Evolutionary conservation across 2,888 invertebrate genomes (phyloP).

Genomic region (Cremastinae sp.): DNA sequence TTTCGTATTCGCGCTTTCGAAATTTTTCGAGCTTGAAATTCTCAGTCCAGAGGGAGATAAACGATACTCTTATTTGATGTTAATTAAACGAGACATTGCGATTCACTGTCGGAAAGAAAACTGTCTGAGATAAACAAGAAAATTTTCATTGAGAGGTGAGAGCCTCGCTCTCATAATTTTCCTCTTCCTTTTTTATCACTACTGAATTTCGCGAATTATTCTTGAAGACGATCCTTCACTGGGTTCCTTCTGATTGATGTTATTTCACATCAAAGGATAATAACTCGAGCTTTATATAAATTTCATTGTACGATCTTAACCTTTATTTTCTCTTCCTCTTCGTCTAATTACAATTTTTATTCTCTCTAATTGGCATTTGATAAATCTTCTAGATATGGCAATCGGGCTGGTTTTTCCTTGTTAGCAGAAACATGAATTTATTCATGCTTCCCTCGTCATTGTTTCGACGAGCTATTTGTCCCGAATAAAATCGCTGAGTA

Average conservation of each 20-base stretch:
- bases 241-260: constrained; percentile 15
- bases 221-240: constrained; percentile 1
- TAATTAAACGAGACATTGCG: constrained; percentile 31
- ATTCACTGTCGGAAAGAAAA: constrained; percentile 24
- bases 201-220: constrained; percentile 6
- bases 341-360: neutral
- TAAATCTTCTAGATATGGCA: neutral
- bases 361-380: constrained; percentile 13
- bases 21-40: no score
- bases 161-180: neutral
- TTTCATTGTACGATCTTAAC: neutral
- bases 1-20: neutral
- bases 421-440: constrained; percentile 12
- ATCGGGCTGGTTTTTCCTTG: neutral
- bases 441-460: neutral
- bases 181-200: neutral
- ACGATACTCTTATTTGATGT: constrained; percentile 22
- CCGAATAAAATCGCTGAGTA: no score
- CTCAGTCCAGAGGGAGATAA: neutral
- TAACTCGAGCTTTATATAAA: constrained; percentile 6
- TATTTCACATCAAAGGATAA: neutral
- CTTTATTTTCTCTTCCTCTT: neutral
- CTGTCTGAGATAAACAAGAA: constrained; percentile 6
- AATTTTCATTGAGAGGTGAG: constrained; percentile 34
- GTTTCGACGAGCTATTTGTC: no score